Conservation (phyloP, 2,113 vertebrate species). For the Plestiodon gilberti region DNA sequence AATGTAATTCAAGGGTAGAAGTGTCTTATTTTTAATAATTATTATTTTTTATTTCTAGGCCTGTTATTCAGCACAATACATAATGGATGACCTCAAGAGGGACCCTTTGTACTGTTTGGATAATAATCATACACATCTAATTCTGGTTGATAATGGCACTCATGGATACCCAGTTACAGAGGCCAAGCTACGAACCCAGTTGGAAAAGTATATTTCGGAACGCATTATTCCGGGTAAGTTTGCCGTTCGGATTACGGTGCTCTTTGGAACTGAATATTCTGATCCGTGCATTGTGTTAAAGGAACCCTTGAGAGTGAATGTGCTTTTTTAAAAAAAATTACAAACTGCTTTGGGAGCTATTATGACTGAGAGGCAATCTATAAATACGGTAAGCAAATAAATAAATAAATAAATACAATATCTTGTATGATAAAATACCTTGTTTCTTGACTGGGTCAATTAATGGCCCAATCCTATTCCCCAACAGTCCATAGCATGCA, state of each 20-base stretch:
- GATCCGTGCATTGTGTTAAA: background rate
- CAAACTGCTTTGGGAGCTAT: background rate
- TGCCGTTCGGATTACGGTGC: accelerated
- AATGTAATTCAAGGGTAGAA: background rate
- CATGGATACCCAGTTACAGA: conserved; percentile 72
- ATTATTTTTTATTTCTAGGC: conserved; percentile 57
- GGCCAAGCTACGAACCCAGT: conserved; percentile 77
- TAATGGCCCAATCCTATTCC: too few relatives aligned
- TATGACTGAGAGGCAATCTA: background rate
- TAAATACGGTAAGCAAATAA: background rate
- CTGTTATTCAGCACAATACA: conserved; percentile 75
- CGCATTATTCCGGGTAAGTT: conserved; percentile 75
- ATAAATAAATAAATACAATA: background rate
- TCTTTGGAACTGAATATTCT: background rate
- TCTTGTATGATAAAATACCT: too few relatives aligned
- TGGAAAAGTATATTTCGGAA: conserved; percentile 83
- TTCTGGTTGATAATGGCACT: conserved; percentile 81
- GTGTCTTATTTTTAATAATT: background rate
- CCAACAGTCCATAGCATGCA: too few relatives aligned
- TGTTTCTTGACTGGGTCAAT: too few relatives aligned
- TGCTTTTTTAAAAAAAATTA: background rate
- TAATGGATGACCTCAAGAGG: conserved; percentile 81
- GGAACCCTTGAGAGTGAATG: background rate
- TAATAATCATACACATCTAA: conserved; percentile 81
- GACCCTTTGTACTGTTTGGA: conserved; percentile 81